Base-by-base conservation (phyloP, 2,888 invertebrate genomes). In the Lymantria dispar region DNA sequence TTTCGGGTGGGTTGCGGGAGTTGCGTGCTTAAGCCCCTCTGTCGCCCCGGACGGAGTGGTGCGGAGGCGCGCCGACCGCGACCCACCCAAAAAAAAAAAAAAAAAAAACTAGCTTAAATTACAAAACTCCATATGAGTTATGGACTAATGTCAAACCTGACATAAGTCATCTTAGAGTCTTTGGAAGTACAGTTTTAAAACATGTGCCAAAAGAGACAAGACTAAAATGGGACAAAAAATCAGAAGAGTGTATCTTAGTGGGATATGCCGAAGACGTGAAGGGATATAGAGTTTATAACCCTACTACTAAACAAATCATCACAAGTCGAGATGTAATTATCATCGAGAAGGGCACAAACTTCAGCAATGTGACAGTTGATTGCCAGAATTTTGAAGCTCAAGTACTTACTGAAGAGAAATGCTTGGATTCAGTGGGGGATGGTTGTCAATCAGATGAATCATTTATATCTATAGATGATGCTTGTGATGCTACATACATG, bases 271-370 rank as follows among this genome's bases (percentile, higher is more conserved):
- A 51, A 14, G n/a, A 48, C 13, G 12, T 12, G 0, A 48, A 51
- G 29, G 50, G 50, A 8, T 50, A 51, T n/a, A 33, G 51, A 2
- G 0, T 55, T 11, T 55, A 51, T 37, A 48, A 54, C 30, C 48
- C 42, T 0, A 1, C 8, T 10, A 48, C 42, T 2, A 45, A 41
- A 1, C n/a, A 1, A 1, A 43, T 57, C 8, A 54, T 14, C 1
- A 54, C 45, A 1, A 57, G 51, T 10, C 38, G 50, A 44, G 50
- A 52, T 52, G 52, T 56, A 3, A 10, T 48, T 0, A 38, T 56
- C 0, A 43, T 52, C 33, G 52, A 49, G 30, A 10, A 42, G 36
- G 22, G 7, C 22, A 36, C 7, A 8, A 36, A 5, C 9, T 8
- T 7, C 36, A 36, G n/a, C 9, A 36, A 36, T 36, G 36, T 36